Evolutionary conservation across 2,888 invertebrate genomes (phyloP).

Genomic region (Axea sp.): DNA sequence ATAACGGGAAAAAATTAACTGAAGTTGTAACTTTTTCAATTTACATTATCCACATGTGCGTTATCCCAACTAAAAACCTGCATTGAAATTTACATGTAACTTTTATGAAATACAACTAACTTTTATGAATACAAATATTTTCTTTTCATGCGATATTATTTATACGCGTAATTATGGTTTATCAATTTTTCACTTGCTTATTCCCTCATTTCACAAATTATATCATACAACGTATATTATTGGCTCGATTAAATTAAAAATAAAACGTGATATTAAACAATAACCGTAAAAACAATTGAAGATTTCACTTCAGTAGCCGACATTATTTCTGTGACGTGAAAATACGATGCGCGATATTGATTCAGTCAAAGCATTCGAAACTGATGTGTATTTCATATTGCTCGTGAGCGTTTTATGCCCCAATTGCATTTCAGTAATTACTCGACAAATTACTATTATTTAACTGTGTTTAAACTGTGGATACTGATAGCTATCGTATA

Average conservation of each 20-base stretch:
- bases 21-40: too few relatives aligned
- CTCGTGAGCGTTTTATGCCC: conserved; percentile 12
- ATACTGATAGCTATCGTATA: conserved; percentile 33
- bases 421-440: conserved; percentile 46
- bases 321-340: conserved; percentile 6
- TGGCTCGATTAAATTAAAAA: conserved; percentile 25
- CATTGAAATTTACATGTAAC: too few relatives aligned
- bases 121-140: too few relatives aligned
- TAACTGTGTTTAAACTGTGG: conserved; percentile 46
- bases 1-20: too few relatives aligned
- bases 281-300: conserved; percentile 28
- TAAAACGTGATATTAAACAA: conserved; percentile 11
- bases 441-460: conserved; percentile 57
- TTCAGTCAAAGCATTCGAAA: conserved; percentile 30
- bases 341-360: conserved; percentile 29
- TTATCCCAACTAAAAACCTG: too few relatives aligned
- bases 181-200: not conserved
- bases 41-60: too few relatives aligned
- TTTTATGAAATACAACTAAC: too few relatives aligned
- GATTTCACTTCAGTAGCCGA: conserved; percentile 11
- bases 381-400: conserved; percentile 23
- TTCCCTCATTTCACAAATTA: conserved; percentile 9
- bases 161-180: not conserved
- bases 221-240: conserved; percentile 2
- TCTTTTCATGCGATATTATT: too few relatives aligned